Conservation (phyloP, 2,797 vertebrate species). For the Aldrovandia affinis region DNA sequence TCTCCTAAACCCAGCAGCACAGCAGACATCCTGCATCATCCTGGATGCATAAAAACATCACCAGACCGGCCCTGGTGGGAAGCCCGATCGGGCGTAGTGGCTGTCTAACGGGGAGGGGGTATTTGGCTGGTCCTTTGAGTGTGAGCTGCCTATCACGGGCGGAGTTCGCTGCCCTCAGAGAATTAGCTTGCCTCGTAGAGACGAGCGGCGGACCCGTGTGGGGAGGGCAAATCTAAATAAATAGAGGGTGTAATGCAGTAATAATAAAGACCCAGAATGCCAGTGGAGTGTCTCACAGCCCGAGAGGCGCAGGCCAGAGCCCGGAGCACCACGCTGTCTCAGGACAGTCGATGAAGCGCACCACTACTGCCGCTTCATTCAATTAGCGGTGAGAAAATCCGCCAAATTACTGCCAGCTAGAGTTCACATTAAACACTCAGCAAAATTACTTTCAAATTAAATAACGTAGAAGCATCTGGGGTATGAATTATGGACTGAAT, state of each 20-base stretch:
- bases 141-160: too few relatives aligned
- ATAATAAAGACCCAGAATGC: background rate
- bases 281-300: background rate
- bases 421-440: background rate
- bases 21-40: background rate
- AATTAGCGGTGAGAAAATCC: background rate
- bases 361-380: background rate
- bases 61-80: too few relatives aligned
- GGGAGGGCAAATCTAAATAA: too few relatives aligned
- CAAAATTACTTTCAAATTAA: background rate
- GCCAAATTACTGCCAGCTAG: background rate
- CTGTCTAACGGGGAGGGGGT: too few relatives aligned
- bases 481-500: background rate
- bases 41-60: background rate
- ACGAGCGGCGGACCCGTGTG: too few relatives aligned
- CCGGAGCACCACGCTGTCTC: background rate
- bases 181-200: too few relatives aligned
- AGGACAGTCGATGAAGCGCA: background rate
- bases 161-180: too few relatives aligned
- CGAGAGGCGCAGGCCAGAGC: too few relatives aligned
- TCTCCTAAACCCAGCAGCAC: background rate
- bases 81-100: too few relatives aligned
- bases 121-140: too few relatives aligned
- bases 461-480: background rate
- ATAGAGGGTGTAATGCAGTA: background rate